Evolutionary conservation across 1,140 invertebrate genomes (phyloP).

Genomic region (Anastatus disparis): DNA sequence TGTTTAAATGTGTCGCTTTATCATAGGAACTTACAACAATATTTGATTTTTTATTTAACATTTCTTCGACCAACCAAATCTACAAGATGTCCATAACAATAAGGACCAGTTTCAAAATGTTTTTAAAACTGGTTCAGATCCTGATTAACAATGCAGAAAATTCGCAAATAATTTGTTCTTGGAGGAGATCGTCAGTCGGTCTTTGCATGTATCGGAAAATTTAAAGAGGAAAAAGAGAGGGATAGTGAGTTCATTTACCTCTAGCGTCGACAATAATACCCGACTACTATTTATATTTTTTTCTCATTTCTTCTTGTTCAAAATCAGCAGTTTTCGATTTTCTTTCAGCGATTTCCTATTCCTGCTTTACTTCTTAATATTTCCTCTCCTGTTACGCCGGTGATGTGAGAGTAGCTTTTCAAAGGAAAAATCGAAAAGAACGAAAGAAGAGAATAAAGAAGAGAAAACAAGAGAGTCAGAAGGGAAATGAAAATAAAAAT

Average conservation of each 20-base stretch:
- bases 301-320: not conserved
- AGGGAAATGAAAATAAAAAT: not conserved
- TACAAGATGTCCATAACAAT: no score
- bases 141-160: no score
- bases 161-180: no score
- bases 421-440: not conserved
- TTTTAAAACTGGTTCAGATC: no score
- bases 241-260: slow-evolving; percentile 10
- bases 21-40: no score
- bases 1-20: no score
- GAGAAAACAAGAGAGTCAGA: not conserved
- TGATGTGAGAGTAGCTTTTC: not conserved
- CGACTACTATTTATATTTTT: not conserved
- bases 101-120: no score
- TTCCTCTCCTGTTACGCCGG: not conserved
- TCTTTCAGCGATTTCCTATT: not conserved
- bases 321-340: not conserved
- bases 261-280: not conserved
- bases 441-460: not conserved
- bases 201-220: slow-evolving; percentile 6
- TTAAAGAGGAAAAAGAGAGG: not conserved
- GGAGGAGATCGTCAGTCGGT: not conserved
- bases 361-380: slow-evolving; percentile 1
- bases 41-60: no score
- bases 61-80: no score